phyloP scores from a whole-genome alignment of 2,113 vertebrate species.

The Leptodactylus fuscus region DNA sequence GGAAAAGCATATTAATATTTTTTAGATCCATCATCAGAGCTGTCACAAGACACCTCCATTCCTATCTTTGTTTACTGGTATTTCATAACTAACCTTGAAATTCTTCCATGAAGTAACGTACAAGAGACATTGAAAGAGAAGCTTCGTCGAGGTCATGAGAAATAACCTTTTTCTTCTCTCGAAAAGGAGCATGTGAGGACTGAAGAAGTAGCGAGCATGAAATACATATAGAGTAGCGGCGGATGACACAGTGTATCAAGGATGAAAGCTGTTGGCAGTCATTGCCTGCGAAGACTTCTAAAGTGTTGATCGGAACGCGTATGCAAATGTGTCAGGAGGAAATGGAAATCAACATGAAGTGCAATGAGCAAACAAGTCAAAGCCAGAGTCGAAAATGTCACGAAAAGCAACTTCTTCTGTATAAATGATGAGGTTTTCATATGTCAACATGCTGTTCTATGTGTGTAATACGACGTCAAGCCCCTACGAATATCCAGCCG shows the following conservation, averaged over 20 bases:
- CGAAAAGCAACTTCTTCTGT: not conserved
- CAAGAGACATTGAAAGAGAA: not conserved
- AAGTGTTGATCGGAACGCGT: not conserved
- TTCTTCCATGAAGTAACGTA: no score
- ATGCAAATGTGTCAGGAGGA: slow-evolving; percentile 38
- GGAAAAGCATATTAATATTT: not conserved
- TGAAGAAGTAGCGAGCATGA: not conserved
- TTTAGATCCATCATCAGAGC: not conserved
- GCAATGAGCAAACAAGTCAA: slow-evolving; percentile 15
- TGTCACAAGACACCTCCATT: no score
- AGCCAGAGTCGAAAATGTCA: slow-evolving; percentile 12
- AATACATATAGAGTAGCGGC: not conserved
- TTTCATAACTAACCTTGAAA: not conserved
- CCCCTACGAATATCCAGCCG: not conserved
- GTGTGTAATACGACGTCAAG: not conserved
- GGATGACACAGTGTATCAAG: slow-evolving; percentile 24
- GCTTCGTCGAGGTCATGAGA: not conserved
- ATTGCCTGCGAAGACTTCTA: not conserved
- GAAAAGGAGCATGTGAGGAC: not conserved
- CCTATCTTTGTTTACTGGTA: not conserved
- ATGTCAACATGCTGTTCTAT: not conserved
- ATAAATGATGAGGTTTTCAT: not conserved
- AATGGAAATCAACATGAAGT: slow-evolving; percentile 20
- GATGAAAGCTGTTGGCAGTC: slow-evolving; percentile 35
- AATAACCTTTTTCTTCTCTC: not conserved